These are phyloP conservation scores for Orgyia antiqua DNA, from an alignment of 2,888 invertebrate genomes.

Conservation along the genomic window DNA sequence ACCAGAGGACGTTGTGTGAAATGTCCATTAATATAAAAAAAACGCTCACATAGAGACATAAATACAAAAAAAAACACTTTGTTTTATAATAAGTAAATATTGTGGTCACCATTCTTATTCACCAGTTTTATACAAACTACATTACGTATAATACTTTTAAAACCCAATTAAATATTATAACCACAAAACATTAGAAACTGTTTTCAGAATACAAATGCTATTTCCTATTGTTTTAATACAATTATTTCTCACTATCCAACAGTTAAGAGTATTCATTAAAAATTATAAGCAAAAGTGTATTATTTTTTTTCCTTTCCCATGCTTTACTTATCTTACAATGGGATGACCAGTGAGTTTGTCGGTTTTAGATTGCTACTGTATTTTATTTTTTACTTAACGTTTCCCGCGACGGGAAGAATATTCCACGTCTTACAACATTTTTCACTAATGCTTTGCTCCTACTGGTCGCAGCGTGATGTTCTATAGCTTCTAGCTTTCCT, in stretches of 20 bases:
- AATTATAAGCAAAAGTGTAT: conserved; percentile 58
- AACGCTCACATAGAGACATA: too few species aligned
- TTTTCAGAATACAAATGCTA: conserved; percentile 47
- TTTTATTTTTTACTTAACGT: conserved; percentile 2
- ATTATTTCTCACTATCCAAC: conserved; percentile 63
- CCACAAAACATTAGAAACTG: conserved; percentile 48
- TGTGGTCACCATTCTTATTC: too few species aligned
- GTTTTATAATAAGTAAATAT: too few species aligned
- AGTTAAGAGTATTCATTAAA: conserved; percentile 61
- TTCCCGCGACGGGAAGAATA: too few species aligned
- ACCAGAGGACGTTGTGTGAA: too few species aligned
- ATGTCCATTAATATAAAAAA: too few species aligned
- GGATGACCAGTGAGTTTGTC: conserved; percentile 50
- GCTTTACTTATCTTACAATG: conserved; percentile 58
- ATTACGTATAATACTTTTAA: background rate
- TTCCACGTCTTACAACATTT: too few species aligned
- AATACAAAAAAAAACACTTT: too few species aligned
- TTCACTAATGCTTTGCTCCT: too few species aligned
- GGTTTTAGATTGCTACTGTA: conserved; percentile 23
- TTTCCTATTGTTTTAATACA: conserved; percentile 47
- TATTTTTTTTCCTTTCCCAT: conserved; percentile 61
- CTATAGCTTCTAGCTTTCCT: too few species aligned
- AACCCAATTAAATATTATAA: conserved; percentile 27
- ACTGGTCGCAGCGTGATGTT: too few species aligned
- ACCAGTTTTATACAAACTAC: too few species aligned